Percentiles rank a stretch among this genome's conserved stretches.
phyloP scores from a whole-genome alignment of 2,888 invertebrate species.

The Hipparchia sbordonii region DNA sequence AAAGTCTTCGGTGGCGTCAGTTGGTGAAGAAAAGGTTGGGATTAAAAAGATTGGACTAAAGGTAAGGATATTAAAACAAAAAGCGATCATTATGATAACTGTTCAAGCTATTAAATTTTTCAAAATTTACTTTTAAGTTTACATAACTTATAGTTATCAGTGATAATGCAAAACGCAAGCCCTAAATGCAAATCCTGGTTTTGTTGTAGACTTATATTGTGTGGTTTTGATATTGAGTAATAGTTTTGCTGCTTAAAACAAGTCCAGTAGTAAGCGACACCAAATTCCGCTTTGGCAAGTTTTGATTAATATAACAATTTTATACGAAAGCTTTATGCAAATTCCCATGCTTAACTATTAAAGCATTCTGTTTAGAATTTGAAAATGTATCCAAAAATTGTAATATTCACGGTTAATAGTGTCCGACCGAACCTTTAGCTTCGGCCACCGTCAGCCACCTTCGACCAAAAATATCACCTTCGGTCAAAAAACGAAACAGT shows the following conservation, averaged over 20 bases:
- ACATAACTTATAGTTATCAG: not conserved
- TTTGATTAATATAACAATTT: slow-evolving; percentile 16
- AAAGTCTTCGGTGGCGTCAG: slow-evolving; percentile 72
- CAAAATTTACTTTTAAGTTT: not conserved
- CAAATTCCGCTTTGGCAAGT: slow-evolving; percentile 32
- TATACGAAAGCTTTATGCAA: slow-evolving; percentile 23
- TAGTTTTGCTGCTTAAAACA: slow-evolving; percentile 17
- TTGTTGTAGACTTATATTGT: slow-evolving; percentile 14
- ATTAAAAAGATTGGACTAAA: slow-evolving; percentile 69
- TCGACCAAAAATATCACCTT: no score
- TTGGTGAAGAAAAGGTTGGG: slow-evolving; percentile 67
- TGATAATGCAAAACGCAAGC: slow-evolving; percentile 24
- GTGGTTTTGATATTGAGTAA: slow-evolving; percentile 13
- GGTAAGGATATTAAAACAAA: slow-evolving; percentile 51
- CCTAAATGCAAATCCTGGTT: slow-evolving; percentile 31
- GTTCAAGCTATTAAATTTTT: not conserved
- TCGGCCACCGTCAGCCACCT: no score
- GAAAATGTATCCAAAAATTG: not conserved
- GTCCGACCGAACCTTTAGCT: no score
- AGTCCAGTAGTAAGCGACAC: slow-evolving; percentile 5
- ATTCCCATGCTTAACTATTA: slow-evolving; percentile 12
- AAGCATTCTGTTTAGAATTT: slow-evolving; percentile 12
- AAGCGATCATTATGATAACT: no score
- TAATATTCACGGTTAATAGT: not conserved
- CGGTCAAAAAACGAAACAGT: no score